A percentile compares a stretch with the other conserved stretches of the same genome.
phyloP scores from a whole-genome alignment of 1,140 invertebrate species.

The Portunus trituberculatus region DNA sequence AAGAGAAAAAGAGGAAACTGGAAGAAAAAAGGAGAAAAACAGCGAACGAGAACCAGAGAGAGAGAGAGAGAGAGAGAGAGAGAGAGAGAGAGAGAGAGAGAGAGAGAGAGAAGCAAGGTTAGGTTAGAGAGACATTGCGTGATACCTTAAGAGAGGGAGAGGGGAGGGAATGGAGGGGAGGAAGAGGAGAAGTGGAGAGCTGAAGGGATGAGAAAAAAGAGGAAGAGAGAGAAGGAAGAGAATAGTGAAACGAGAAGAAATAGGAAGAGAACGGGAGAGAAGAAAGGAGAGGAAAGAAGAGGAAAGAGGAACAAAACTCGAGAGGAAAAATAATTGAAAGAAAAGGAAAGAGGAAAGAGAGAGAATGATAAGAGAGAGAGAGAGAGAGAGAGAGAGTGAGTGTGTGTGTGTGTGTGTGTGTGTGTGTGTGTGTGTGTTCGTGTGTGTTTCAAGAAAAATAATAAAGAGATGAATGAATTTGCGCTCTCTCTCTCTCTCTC shows the following conservation, averaged over 20 bases:
- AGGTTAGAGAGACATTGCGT: neutral
- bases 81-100: constrained; percentile 31
- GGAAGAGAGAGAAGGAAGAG: neutral
- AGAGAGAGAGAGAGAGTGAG: neutral
- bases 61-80: constrained; percentile 31
- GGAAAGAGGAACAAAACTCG: no score
- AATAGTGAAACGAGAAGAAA: neutral
- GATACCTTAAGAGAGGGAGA: neutral
- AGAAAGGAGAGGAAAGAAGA: no score
- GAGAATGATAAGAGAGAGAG: neutral
- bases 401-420: no score
- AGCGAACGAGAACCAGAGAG: neutral
- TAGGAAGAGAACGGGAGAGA: neutral
- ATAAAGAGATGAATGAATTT: no score
- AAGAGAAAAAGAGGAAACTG: neutral
- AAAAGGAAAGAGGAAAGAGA: neutral
- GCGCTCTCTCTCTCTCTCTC: no score
- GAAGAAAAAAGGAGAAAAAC: neutral
- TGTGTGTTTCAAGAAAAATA: no score
- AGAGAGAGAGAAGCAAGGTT: neutral
- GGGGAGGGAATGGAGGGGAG: neutral
- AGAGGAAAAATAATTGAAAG: neutral
- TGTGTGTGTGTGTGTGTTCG: no score
- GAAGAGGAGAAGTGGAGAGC: constrained; percentile 30
- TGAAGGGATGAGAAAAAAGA: neutral